Evolutionary conservation across 2,888 invertebrate species (phyloP).

Genomic region (Amblyjoppa fuscipennis): DNA sequence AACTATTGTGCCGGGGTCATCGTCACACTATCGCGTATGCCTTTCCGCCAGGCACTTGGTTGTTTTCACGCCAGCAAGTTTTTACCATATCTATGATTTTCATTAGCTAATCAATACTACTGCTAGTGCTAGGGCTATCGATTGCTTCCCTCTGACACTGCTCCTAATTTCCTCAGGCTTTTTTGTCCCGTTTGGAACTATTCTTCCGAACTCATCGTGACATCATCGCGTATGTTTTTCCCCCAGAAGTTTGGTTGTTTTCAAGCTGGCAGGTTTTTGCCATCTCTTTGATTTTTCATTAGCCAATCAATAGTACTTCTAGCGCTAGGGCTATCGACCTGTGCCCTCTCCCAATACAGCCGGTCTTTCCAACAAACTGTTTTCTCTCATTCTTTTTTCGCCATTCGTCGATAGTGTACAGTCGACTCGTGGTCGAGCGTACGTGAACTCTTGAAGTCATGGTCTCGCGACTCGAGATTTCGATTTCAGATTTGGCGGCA

Average conservation of each 20-base stretch:
- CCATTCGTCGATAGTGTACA: constrained; percentile 12
- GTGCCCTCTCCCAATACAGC: not conserved
- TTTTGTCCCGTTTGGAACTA: not conserved
- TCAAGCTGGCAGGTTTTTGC: no score
- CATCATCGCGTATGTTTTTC: not conserved
- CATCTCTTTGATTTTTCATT: not conserved
- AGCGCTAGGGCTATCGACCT: not conserved
- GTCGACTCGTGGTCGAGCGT: not conserved
- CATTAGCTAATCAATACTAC: no score
- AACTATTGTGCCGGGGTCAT: no score
- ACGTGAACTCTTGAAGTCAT: constrained; percentile 14
- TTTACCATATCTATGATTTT: no score
- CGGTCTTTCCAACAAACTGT: not conserved
- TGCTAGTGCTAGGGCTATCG: no score
- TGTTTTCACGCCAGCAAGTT: no score
- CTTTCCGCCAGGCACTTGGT: no score
- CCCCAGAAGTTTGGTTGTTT: not conserved
- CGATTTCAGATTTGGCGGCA: constrained; percentile 45
- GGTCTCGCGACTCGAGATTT: constrained; percentile 41
- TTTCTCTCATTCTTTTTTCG: constrained; percentile 5
- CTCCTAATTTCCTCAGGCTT: constrained; percentile 27
- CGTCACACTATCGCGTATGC: no score
- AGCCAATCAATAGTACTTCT: not conserved
- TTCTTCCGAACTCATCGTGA: not conserved
- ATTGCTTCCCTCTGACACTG: no score